Evolutionary conservation across 64 coral and sea anemone species (phyloP), one percentile per base, ranked within the genome.

Genomic region (Orbicella faveolata): DNA sequence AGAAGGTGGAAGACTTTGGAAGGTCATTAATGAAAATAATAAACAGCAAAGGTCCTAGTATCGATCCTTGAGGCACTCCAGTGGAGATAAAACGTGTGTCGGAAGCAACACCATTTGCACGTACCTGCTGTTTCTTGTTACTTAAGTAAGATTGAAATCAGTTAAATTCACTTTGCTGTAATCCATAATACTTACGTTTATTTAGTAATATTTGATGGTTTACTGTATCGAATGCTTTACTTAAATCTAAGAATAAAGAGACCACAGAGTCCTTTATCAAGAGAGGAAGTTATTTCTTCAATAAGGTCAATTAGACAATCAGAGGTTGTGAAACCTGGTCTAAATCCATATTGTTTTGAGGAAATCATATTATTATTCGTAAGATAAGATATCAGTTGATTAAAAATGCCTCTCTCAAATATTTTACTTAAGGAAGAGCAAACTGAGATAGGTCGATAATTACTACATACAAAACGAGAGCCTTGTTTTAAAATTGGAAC

Each of bases 1-100:
- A 77, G 55, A 53, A 63, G 18, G 19, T 62, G 26, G 26, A 36
- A 86, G 67, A 66, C n/a, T 53, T 37, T 23, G 91, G 65, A 36
- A 93, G 48, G 54, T 93, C 90, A 79, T 87, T 92, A 26, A 92
- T 87, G 53, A 87, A 92, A 19, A 78, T 64, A 44, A 85, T 36
- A 20, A 92, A 92, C 25, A 92, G 61, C 30, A 92, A 48, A 23
- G 90, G 82, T 11, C 80, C 80, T 62, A 92, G 44, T n/a, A 83
- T 92, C 44, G 90, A 76, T 37, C 80, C 70, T 75, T 92, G 80
- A 75, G 80, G 80, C 35, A 90, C 76, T 30, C 77, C 77, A 73
- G 12, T 68, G 18, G 11, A 34, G 35, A 52, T 64, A 14, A 72
- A 34, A 52, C 9, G 7, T 48, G 44, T 6, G 7, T 48, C 5